A percentile compares a stretch with the other conserved stretches of the same genome.
Conservation (phyloP, 2,888 invertebrate species). For the Andrena minutula region DNA sequence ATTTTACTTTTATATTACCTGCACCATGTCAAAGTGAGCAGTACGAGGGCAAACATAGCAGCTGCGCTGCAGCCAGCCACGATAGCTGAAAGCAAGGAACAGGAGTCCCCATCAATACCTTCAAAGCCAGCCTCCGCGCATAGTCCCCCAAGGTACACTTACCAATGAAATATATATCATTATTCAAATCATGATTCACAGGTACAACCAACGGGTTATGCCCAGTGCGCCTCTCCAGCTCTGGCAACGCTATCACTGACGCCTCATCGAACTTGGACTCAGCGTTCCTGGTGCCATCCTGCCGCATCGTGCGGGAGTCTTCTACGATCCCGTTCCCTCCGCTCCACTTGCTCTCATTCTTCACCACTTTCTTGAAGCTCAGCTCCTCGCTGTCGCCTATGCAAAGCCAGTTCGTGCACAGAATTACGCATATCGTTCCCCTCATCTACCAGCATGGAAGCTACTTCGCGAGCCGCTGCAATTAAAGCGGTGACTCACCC, state of each 20-base stretch:
- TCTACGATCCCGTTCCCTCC: not conserved
- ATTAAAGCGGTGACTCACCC: constrained; percentile 41
- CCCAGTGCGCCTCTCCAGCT: constrained; percentile 73
- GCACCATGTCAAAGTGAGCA: constrained; percentile 88
- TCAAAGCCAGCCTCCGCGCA: too few species aligned
- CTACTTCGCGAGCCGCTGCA: not conserved
- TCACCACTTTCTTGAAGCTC: constrained; percentile 18
- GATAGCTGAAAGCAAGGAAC: constrained; percentile 84
- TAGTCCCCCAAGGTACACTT: constrained; percentile 41
- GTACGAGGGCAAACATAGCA: constrained; percentile 86
- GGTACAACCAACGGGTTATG: constrained; percentile 75
- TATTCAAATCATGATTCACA: constrained; percentile 74
- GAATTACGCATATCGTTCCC: not conserved
- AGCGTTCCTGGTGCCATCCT: constrained; percentile 2
- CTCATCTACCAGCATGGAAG: not conserved
- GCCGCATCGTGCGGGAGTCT: not conserved
- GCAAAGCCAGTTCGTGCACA: too few species aligned
- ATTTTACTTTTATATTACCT: constrained; percentile 80
- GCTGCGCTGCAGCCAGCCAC: constrained; percentile 87
- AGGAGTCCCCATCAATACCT: not conserved
- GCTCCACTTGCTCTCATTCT: constrained; percentile 39
- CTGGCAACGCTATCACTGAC: constrained; percentile 57
- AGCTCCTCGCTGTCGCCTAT: constrained; percentile 16
- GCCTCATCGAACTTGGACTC: constrained; percentile 40
- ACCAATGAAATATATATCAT: constrained; percentile 84